Evolutionary conservation across 2,888 invertebrate genomes (phyloP).

Genomic region (Electrophaes corylata): DNA sequence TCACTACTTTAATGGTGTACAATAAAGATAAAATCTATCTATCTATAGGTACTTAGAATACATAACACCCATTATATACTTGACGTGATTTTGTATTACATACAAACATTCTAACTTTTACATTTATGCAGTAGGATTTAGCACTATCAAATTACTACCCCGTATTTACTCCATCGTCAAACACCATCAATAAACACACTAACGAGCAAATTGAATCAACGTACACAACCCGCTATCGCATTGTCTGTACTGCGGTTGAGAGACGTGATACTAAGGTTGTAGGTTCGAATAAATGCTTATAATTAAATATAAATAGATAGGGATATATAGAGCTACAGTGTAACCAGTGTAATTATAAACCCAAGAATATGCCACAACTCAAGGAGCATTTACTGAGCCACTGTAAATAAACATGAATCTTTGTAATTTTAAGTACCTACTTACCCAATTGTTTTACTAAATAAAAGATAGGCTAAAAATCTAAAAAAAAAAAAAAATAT

Average conservation of each 20-base stretch:
- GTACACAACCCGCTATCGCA: slow-evolving; percentile 6
- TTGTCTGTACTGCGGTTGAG: neutral
- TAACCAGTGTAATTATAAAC: slow-evolving; percentile 87
- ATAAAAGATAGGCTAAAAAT: slow-evolving; percentile 6
- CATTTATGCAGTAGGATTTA: neutral
- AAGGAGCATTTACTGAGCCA: slow-evolving; percentile 88
- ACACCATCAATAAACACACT: slow-evolving; percentile 23
- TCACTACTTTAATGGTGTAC: too few species aligned
- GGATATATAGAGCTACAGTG: slow-evolving; percentile 86
- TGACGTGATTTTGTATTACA: neutral
- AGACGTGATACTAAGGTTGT: neutral
- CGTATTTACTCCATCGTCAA: slow-evolving; percentile 18
- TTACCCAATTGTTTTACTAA: slow-evolving; percentile 4
- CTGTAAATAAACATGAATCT: slow-evolving; percentile 42
- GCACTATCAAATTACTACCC: slow-evolving; percentile 13
- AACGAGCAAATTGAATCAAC: slow-evolving; percentile 27
- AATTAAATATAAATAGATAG: too few species aligned
- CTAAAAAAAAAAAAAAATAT: too few species aligned
- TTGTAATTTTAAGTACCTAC: slow-evolving; percentile 13
- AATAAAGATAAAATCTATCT: too few species aligned
- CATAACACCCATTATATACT: too few species aligned
- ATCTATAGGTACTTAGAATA: too few species aligned
- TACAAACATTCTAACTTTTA: neutral
- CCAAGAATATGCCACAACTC: slow-evolving; percentile 89
- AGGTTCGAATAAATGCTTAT: too few species aligned